Evolutionary conservation across 2,888 invertebrate genomes (phyloP).

Genomic region (Idaea biselata): DNA sequence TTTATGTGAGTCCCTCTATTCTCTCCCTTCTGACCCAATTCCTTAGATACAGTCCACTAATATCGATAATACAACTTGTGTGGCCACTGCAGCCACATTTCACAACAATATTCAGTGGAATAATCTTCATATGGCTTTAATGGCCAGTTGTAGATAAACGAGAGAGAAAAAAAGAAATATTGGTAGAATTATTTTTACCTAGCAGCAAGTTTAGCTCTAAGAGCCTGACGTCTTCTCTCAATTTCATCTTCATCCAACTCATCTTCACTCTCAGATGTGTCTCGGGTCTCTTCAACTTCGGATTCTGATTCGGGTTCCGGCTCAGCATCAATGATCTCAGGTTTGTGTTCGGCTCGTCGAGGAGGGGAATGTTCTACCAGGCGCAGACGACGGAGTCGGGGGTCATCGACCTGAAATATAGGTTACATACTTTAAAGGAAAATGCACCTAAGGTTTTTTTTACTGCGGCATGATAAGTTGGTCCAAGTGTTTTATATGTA

Average conservation of each 20-base stretch:
- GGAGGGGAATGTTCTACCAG: conserved; percentile 78
- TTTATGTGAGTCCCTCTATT: too few relatives aligned
- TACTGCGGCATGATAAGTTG: neutral
- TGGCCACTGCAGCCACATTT: too few relatives aligned
- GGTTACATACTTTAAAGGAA: neutral
- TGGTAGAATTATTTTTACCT: conserved; percentile 41
- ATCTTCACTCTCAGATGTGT: conserved; percentile 87
- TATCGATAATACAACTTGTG: too few relatives aligned
- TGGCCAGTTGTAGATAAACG: too few relatives aligned
- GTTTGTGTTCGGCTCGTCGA: conserved; percentile 81
- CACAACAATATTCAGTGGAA: too few relatives aligned
- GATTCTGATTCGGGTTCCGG: conserved; percentile 68
- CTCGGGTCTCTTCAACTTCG: conserved; percentile 62
- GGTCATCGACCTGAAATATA: conserved; percentile 85
- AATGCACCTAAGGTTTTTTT: neutral
- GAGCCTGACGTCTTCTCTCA: conserved; percentile 86
- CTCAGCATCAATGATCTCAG: conserved; percentile 71
- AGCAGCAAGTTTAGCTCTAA: conserved; percentile 70
- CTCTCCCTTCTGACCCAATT: too few relatives aligned
- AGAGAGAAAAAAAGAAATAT: too few relatives aligned
- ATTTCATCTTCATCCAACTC: conserved; percentile 93
- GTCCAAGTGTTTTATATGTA: too few relatives aligned
- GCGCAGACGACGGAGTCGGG: conserved; percentile 88
- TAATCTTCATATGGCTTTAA: too few relatives aligned
- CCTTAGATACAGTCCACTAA: too few relatives aligned